Conservation (phyloP, 1,140 invertebrate genomes). For the Bombyx mandarina region DNA sequence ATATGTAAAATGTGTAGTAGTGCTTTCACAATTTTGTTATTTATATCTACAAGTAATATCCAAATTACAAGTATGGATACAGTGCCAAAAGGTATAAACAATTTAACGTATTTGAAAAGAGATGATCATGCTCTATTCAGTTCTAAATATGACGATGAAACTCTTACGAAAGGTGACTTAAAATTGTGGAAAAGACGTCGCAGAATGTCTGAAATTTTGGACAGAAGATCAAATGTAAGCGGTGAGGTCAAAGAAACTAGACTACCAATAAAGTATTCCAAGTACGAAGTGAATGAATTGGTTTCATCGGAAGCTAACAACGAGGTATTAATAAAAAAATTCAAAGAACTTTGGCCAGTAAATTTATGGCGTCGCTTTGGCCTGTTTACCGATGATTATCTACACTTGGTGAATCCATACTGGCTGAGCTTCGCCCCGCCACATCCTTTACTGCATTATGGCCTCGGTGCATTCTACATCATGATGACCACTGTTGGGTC, state of each 20-base stretch:
- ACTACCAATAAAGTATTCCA: neutral
- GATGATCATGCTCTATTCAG: neutral
- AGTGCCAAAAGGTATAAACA: too few relatives aligned
- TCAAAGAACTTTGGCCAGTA: constrained; percentile 63
- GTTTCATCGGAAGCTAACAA: neutral
- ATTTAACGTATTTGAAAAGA: too few relatives aligned
- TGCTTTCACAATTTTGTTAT: neutral
- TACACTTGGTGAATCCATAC: constrained; percentile 74
- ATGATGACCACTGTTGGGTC: constrained; percentile 73
- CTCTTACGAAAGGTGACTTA: constrained; percentile 27
- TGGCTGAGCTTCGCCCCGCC: constrained; percentile 78
- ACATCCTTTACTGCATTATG: constrained; percentile 65
- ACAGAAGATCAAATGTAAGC: constrained; percentile 8
- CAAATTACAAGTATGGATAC: too few relatives aligned
- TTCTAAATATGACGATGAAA: constrained; percentile 25
- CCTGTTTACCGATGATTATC: constrained; percentile 71
- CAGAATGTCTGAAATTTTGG: constrained; percentile 22
- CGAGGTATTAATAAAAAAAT: constrained; percentile 20
- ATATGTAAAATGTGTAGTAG: neutral
- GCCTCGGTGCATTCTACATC: constrained; percentile 73
- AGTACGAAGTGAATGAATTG: neutral
- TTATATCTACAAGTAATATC: neutral
- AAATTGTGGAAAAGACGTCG: constrained; percentile 54
- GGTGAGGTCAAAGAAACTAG: constrained; percentile 6
- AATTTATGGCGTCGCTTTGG: constrained; percentile 65